Evolutionary conservation across 2,113 vertebrate genomes (phyloP), one percentile per base, ranked within the genome.

Genomic region (Cynocephalus volans): DNA sequence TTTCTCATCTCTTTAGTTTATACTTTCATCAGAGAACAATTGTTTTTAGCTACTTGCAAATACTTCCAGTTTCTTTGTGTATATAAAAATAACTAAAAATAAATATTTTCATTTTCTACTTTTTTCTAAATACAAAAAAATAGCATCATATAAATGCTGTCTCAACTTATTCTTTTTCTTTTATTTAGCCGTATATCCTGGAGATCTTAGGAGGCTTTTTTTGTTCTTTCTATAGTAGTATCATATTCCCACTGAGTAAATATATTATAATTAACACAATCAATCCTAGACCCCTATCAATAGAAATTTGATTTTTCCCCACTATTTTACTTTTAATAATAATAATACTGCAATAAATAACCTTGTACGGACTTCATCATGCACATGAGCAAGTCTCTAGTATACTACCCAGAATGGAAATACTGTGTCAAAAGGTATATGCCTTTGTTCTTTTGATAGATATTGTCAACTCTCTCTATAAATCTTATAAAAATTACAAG

Each of bases 401-500:
- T 7, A 52, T 3, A 41, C 11, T 81, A 14, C n/a, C 6, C 62
- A 87, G 48, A 73, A 28, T 82, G 58, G 15, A 92, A 67, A 7
- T 28, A 2, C n/a, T 54, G 6, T 70, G 81, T 87, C 85, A 90
- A 86, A 94, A 79, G 8, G 3, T 87, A 21, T 58, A 58, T 79
- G 26, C 19, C 28, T 75, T 84, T 97, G 31, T 64, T 64, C 4
- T 86, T 84, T 72, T 91, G 36, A 17, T 26, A 64, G 28, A 50
- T 62, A 26, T 54, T 69, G 11, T 33, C 48, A 62, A 54, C 1
- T 79, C 15, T 90, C 24, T 75, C 26, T 45, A 75, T 90, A 90
- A 93, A 95, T 67, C 58, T 95, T 75, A 67, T 3, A 60, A 26
- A 93, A 82, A 79, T 90, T 88, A 52, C 31, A 75, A 70, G 54